These are phyloP conservation scores for Nibea coibor DNA, from an alignment of 2,113 vertebrate genomes.

Conservation along the genomic window DNA sequence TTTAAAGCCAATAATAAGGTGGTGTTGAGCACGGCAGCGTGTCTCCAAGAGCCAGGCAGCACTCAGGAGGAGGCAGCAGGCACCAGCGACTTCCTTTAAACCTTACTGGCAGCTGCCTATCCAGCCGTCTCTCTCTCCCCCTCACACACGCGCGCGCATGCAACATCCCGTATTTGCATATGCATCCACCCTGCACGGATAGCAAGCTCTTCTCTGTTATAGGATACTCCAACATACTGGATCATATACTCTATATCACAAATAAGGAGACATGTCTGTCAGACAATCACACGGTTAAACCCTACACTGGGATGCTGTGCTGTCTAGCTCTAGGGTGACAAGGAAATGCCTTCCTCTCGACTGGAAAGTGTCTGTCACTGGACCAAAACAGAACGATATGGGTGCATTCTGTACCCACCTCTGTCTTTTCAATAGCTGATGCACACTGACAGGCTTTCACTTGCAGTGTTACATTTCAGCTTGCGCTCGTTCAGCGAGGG, in stretches of 20 bases:
- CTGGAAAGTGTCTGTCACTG: constrained; percentile 38
- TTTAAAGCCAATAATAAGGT: constrained; percentile 68
- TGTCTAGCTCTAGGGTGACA: constrained; percentile 37
- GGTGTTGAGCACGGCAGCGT: constrained; percentile 44
- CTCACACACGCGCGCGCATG: neutral
- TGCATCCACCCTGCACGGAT: neutral
- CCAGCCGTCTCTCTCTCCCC: constrained; percentile 17
- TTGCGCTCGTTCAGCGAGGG: constrained; percentile 33
- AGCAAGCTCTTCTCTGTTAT: constrained; percentile 5
- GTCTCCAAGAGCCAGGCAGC: constrained; percentile 52
- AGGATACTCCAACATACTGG: neutral
- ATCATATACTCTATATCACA: constrained; percentile 4
- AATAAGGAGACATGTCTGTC: constrained; percentile 1
- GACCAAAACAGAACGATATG: constrained; percentile 34
- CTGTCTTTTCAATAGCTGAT: constrained; percentile 48
- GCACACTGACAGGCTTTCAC: constrained; percentile 59
- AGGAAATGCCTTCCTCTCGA: constrained; percentile 47
- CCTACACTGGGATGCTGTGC: constrained; percentile 8
- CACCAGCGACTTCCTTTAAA: constrained; percentile 47
- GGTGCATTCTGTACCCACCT: constrained; percentile 34
- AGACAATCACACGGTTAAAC: constrained; percentile 10
- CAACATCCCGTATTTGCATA: neutral
- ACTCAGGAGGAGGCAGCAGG: constrained; percentile 54
- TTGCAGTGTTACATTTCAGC: constrained; percentile 49
- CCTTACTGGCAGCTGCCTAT: constrained; percentile 62